phyloP scores from a whole-genome alignment of 2,113 vertebrate species.

The Prunella fulvescens region DNA sequence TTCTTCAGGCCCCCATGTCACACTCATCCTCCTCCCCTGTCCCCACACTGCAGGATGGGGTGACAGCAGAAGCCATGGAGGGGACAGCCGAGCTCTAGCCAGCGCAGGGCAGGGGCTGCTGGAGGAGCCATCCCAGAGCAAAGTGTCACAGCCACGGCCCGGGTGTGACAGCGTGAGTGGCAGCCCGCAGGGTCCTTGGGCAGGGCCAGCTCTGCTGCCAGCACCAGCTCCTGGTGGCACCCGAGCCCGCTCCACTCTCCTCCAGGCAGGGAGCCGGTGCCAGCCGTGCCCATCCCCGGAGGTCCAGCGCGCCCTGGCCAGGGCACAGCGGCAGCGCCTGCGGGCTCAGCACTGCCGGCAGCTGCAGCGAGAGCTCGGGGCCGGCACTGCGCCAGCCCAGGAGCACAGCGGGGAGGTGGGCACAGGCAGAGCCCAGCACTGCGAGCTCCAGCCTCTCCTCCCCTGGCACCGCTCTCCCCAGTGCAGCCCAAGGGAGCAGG shows the following conservation, averaged over 20 bases:
- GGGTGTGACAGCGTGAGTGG: not conserved
- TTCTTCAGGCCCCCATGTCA: rapidly evolving
- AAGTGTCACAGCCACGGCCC: rapidly evolving
- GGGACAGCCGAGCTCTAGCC: rapidly evolving
- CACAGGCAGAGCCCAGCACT: not conserved
- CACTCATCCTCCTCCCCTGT: not conserved
- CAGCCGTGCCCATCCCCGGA: conserved; percentile 44
- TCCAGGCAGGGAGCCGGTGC: not conserved
- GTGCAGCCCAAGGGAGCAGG: not conserved
- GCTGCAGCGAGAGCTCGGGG: conserved; percentile 73
- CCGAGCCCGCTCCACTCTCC: rapidly evolving
- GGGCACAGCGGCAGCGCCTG: conserved; percentile 69
- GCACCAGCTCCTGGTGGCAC: not conserved
- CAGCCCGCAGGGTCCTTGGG: not conserved
- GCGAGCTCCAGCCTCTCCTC: not conserved
- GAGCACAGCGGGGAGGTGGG: not conserved
- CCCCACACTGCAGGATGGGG: not conserved
- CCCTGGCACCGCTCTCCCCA: not conserved
- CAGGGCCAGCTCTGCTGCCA: not conserved
- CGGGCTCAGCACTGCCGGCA: conserved; percentile 72
- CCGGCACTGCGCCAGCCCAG: conserved; percentile 40
- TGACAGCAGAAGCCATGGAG: rapidly evolving
- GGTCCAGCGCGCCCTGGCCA: conserved; percentile 66
- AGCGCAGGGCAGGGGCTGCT: rapidly evolving
- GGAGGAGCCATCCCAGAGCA: rapidly evolving